A percentile compares a stretch with the other conserved stretches of the same genome.
Conservation (phyloP, 2,797 vertebrate species). For the Smutsia gigantea region DNA sequence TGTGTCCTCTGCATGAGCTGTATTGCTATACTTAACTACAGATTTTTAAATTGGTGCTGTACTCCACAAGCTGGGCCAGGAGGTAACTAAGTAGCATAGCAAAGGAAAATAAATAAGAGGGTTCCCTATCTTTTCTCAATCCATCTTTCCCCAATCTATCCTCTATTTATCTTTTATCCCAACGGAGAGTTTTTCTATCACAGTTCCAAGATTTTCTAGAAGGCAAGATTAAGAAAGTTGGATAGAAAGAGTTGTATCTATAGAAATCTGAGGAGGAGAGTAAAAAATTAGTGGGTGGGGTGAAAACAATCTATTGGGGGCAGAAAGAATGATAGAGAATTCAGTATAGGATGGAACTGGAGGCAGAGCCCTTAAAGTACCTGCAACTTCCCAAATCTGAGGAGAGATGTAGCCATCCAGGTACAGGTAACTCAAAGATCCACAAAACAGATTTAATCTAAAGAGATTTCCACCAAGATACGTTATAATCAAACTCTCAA, state of each 20-base stretch:
- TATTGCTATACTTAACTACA: neutral
- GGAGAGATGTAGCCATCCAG: neutral
- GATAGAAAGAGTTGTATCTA: neutral
- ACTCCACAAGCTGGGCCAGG: neutral
- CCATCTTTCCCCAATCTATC: neutral
- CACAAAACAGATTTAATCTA: neutral
- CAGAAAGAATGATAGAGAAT: neutral
- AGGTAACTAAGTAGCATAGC: neutral
- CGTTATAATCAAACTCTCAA: neutral
- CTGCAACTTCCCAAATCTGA: neutral
- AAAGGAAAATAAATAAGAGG: constrained; percentile 8
- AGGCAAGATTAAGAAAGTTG: neutral
- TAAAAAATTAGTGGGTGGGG: neutral
- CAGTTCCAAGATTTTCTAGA: neutral
- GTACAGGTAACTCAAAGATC: neutral
- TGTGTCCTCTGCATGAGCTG: neutral
- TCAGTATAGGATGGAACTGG: neutral
- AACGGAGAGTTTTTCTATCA: neutral
- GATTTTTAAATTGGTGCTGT: neutral
- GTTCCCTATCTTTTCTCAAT: neutral
- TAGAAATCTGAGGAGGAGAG: neutral
- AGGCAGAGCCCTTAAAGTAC: neutral
- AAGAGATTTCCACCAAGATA: neutral
- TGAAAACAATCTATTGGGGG: neutral
- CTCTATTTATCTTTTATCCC: neutral